Conservation (phyloP, 2,113 vertebrate species). For the Zosterops borbonicus region DNA sequence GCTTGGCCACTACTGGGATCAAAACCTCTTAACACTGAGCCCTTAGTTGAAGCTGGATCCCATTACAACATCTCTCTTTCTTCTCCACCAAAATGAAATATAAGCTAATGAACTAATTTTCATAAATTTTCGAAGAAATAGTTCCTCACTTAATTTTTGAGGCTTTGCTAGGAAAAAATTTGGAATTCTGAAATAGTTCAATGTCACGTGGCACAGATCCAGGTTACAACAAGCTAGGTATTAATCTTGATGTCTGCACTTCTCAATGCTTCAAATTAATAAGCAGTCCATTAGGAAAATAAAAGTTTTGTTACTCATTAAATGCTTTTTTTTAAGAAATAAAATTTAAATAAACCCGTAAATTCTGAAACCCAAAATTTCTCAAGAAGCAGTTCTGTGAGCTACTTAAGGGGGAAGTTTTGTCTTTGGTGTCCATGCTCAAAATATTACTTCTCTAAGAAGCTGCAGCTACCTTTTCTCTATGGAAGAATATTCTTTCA, state of each 20-base stretch:
- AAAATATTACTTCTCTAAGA: background rate
- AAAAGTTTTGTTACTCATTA: background rate
- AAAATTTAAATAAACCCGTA: background rate
- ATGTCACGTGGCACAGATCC: background rate
- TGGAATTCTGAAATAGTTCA: background rate
- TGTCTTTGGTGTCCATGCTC: background rate
- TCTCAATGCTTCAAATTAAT: background rate
- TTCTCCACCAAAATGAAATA: no score
- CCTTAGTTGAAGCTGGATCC: no score
- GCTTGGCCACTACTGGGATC: background rate
- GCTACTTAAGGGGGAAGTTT: background rate
- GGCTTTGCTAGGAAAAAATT: background rate
- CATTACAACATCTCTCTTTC: background rate
- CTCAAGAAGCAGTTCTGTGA: background rate
- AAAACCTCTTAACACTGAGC: no score
- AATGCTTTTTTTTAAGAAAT: background rate
- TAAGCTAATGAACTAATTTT: background rate
- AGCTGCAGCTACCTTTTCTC: background rate
- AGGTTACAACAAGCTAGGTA: background rate
- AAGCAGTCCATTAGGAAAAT: background rate
- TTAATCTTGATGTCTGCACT: background rate
- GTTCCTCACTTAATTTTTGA: background rate
- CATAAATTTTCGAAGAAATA: background rate
- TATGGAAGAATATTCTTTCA: background rate
- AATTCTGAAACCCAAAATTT: background rate